Evolutionary conservation across 2,888 invertebrate genomes (phyloP), one percentile per base, ranked within the genome.

Genomic region (Meta bourneti): DNA sequence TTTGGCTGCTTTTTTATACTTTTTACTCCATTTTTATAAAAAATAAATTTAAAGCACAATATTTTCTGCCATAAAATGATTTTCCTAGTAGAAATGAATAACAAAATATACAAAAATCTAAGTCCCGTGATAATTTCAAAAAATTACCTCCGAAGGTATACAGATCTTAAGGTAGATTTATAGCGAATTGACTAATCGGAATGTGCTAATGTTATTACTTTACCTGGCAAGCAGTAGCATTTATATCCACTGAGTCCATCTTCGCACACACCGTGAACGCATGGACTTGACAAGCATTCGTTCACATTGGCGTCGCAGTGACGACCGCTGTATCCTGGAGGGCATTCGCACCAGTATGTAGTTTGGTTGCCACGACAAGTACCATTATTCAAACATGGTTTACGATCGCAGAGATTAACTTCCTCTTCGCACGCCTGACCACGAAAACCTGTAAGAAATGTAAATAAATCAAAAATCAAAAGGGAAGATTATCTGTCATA

Each of bases 201-300:
- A 34, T 34, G 34, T 34, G 34, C 34, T 34, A 2, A 4, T 34
- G 34, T 34, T 34, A 34, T 34, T 2, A 34, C 34, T 94, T 94
- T 92, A 94, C 95, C 95, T 92, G 94, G 94, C 11, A 94, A 90
- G 93, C 95, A 95, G 92, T 93, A 94, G 82, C 95, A 95, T 81
- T 94, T 94, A 91, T 94, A 94, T 54, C 93, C 93, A 78, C 93
- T 93, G 6, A 93, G 93, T 16, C 93, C 93, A 89, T 95, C 94
- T 80, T 94, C 94, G 88, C 95, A 95, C 16, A 94, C 93, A 20
- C 94, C 95, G 89, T 94, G 93, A 71, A 93, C 92, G 91, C 95
- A 95, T 1, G 95, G 95, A 71, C 93, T 94, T 4, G 94, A 94
- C 16, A 93, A 93, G 77, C 95, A 95, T 78, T 94, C 94, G 84